Evolutionary conservation across 2,113 vertebrate genomes (phyloP).

Genomic region (Tyto alba): DNA sequence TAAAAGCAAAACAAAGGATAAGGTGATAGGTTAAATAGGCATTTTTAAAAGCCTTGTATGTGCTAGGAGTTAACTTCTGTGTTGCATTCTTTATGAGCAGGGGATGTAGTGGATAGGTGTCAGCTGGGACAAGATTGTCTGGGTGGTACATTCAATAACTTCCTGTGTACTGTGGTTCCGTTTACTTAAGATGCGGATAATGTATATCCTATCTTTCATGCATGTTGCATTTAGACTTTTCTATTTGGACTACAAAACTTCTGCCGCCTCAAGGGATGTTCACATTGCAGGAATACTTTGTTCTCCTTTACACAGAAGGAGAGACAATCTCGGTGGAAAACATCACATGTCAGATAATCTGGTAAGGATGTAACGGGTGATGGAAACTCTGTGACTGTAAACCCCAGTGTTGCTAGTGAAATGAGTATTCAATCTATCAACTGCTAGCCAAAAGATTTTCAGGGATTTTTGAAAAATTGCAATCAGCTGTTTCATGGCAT

Average conservation of each 20-base stretch:
- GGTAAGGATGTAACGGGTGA: rapidly evolving
- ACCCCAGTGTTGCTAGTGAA: rapidly evolving
- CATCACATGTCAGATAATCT: neutral
- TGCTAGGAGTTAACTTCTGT: neutral
- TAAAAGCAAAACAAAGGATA: neutral
- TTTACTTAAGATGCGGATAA: neutral
- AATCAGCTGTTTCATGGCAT: neutral
- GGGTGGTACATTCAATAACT: neutral
- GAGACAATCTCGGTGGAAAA: neutral
- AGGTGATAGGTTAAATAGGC: neutral
- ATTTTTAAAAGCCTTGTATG: neutral
- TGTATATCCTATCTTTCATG: neutral
- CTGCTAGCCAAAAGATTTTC: neutral
- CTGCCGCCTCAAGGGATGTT: neutral
- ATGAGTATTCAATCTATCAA: neutral
- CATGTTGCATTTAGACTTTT: neutral
- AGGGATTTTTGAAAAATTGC: neutral
- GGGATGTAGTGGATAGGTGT: neutral
- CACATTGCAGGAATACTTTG: neutral
- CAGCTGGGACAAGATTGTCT: neutral
- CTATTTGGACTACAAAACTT: neutral
- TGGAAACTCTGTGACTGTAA: neutral
- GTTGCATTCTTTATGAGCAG: neutral
- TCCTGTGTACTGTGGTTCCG: neutral
- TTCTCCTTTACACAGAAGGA: neutral